Evolutionary conservation across 2,797 vertebrate species (phyloP), one percentile per base, ranked within the genome.

Genomic region (Lepidocolaptes lacrymiger): DNA sequence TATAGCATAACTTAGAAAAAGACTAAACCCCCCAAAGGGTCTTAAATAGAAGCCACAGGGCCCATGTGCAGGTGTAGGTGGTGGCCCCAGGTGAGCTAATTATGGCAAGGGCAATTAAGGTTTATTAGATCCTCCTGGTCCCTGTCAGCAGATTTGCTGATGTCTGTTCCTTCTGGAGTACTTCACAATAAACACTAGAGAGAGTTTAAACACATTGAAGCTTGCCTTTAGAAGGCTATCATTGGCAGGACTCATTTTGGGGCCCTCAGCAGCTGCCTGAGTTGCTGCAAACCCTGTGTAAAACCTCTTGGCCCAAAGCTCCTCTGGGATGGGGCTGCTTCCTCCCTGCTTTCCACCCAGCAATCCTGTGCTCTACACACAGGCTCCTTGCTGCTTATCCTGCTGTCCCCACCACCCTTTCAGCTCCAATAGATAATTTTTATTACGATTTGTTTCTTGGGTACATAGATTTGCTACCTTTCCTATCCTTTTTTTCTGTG

Each of bases 11-110:
- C 16, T 84, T 19, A 23, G 2, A 5, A 37, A 56, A 48, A 1
- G 3, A 7, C 1, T 8, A 1, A 27, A 0, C 20, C 0, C 0
- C 2, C 5, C 2, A 1, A 9, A 21, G 12, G 64, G 37, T 30
- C 32, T 71, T 84, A 37, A 59, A 27, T 4, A 81, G 52, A 39
- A 73, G 28, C 7, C 43, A n/a, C 13, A 32, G 3, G 4, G 15
- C 20, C 48, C 7, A 4, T 19, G 30, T 7, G 10, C 22, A 59
- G 10, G 2, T 58, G 20, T n/a, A 21, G 2, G 5, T 22, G 23
- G 7, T 49, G 3, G 22, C 43, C 28, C 13, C 5, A 10, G 2
- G 6, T 59, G n/a, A 82, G 37, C 20, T 17, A 44, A 64, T 24
- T 64, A 24, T 46, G 9, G 4, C 43, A 76, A 48, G 6, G 51